Percentiles rank a stretch among this genome's conserved stretches.
These are phyloP conservation scores for Chrosomus eos DNA, from an alignment of 2,797 vertebrate species.

Conservation along the genomic window DNA sequence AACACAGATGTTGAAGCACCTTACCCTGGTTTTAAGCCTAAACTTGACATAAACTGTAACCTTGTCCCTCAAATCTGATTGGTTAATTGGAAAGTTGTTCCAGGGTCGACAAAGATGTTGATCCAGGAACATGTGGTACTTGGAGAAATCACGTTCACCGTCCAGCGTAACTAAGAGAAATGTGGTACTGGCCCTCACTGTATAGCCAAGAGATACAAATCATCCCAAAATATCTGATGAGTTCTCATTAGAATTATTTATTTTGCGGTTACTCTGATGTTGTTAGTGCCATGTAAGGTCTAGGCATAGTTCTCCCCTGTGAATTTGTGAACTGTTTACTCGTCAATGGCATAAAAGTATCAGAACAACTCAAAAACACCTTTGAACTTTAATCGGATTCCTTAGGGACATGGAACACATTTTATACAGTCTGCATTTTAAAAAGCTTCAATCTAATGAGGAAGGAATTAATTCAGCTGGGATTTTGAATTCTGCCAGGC, in stretches of 20 bases:
- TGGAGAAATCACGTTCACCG: no score
- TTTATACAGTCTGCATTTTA: slow-evolving; percentile 37
- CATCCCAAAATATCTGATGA: slow-evolving; percentile 2
- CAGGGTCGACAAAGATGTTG: no score
- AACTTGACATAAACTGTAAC: no score
- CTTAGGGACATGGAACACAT: slow-evolving; percentile 10
- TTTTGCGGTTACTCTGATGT: slow-evolving; percentile 37
- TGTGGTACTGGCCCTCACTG: not conserved
- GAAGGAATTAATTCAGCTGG: slow-evolving; percentile 71
- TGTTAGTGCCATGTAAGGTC: not conserved
- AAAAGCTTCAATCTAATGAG: slow-evolving; percentile 71
- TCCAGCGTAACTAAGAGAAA: not conserved
- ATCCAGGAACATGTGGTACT: no score
- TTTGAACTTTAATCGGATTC: slow-evolving; percentile 51
- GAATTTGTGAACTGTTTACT: slow-evolving; percentile 9
- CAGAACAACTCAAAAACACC: slow-evolving; percentile 15
- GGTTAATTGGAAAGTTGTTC: no score
- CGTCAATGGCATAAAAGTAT: not conserved
- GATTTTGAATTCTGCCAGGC: slow-evolving; percentile 78
- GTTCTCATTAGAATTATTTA: slow-evolving; percentile 11
- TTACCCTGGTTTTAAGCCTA: no score
- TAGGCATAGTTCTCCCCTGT: not conserved
- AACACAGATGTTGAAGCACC: no score
- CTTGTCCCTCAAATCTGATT: no score
- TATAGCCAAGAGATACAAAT: slow-evolving; percentile 16